phyloP scores from a whole-genome alignment of 2,113 vertebrate genomes.

The Aphyosemion australe region DNA sequence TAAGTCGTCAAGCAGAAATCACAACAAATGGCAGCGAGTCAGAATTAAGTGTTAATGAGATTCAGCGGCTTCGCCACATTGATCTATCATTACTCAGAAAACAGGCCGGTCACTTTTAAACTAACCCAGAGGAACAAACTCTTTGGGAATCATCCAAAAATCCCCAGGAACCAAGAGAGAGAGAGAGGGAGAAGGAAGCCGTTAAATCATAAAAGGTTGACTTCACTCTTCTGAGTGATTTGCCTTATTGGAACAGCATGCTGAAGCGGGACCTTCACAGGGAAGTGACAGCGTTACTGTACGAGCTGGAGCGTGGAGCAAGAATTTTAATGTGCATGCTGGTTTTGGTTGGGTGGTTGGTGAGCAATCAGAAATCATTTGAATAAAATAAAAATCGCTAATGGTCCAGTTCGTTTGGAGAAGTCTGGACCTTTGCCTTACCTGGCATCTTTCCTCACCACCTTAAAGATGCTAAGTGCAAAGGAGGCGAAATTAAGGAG shows the following conservation, averaged over 20 bases:
- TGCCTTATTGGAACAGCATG: constrained; percentile 76
- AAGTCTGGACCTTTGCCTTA: constrained; percentile 49
- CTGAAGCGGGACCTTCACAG: constrained; percentile 42
- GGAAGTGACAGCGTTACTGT: constrained; percentile 19
- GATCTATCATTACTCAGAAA: constrained; percentile 64
- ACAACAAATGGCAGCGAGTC: constrained; percentile 13
- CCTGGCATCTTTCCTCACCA: constrained; percentile 44
- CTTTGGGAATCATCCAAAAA: constrained; percentile 68
- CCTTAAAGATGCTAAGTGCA: constrained; percentile 34
- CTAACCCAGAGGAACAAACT: constrained; percentile 47
- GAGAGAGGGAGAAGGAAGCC: constrained; percentile 68
- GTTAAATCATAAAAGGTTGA: constrained; percentile 77
- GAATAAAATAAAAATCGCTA: constrained; percentile 53
- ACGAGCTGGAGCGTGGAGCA: constrained; percentile 26
- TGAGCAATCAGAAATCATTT: constrained; percentile 6
- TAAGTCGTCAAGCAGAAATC: constrained; percentile 10
- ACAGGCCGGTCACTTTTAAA: constrained; percentile 29
- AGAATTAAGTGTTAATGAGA: constrained; percentile 63
- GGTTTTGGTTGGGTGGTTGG: constrained; percentile 29
- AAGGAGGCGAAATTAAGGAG: constrained; percentile 44
- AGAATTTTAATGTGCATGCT: constrained; percentile 25
- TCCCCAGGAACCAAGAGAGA: constrained; percentile 59
- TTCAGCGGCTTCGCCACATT: constrained; percentile 48
- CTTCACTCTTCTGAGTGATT: constrained; percentile 74
- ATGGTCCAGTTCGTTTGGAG: constrained; percentile 48